phyloP scores from a whole-genome alignment of 2,888 invertebrate species.

The Acanthosepion esculentum region DNA sequence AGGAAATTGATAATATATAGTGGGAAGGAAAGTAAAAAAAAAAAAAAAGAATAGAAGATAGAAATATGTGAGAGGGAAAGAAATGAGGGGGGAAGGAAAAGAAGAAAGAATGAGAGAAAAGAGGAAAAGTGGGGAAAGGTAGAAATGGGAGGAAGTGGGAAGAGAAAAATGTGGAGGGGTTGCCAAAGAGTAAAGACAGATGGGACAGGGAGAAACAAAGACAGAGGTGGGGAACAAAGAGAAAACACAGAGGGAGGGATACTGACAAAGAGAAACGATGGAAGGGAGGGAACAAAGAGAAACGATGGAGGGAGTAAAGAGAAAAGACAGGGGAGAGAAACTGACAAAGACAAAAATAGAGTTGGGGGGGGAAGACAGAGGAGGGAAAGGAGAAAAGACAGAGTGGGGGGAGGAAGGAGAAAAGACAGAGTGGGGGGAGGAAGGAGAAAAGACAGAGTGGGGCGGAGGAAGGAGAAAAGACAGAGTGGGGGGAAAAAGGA shows the following conservation, averaged over 20 bases:
- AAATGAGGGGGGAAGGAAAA: no score
- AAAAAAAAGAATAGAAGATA: no score
- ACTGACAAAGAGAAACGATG: accelerated
- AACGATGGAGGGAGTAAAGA: not conserved
- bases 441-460: not conserved
- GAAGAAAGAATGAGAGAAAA: not conserved
- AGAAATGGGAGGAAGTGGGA: not conserved
- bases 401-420: not conserved
- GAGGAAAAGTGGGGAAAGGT: not conserved
- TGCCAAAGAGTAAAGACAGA: no score
- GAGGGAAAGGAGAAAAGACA: not conserved
- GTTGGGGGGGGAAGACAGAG: not conserved
- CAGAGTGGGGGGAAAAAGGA: not conserved
- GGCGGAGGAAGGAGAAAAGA: not conserved
- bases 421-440: not conserved
- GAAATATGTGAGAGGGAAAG: not conserved
- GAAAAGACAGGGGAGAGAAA: not conserved
- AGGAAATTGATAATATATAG: not conserved
- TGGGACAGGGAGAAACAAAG: not conserved
- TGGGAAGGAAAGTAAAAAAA: not conserved
- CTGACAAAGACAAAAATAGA: not conserved
- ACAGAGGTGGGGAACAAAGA: not conserved
- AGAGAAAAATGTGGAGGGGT: not conserved
- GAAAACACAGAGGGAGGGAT: not conserved
- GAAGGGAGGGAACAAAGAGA: not conserved